phyloP scores from a whole-genome alignment of 1,140 invertebrate genomes.

The Doryteuthis pealeii region DNA sequence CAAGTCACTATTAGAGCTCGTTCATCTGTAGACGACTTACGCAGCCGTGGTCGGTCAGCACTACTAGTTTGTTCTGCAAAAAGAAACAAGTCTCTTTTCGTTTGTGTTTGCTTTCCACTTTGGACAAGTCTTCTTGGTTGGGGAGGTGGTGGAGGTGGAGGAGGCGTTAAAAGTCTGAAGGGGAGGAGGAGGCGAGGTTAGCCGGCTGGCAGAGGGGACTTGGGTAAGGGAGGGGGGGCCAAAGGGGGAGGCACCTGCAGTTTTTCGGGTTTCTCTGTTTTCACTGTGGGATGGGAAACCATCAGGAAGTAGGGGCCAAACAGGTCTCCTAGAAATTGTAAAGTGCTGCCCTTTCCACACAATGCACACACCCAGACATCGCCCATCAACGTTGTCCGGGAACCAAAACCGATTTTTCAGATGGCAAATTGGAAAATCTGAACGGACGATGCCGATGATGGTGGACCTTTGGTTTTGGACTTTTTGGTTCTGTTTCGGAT shows the following conservation, averaged over 20 bases:
- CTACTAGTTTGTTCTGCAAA: slow-evolving; percentile 5
- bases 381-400: slow-evolving; percentile 48
- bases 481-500: slow-evolving; percentile 59
- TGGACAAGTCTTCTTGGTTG: neutral
- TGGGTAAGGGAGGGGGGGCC: neutral
- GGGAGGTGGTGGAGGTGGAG: neutral
- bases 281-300: slow-evolving; percentile 21
- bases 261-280: neutral
- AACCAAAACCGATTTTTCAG: slow-evolving; percentile 46
- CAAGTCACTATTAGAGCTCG: slow-evolving; percentile 11
- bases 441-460: slow-evolving; percentile 31
- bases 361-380: slow-evolving; percentile 84
- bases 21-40: slow-evolving; percentile 15
- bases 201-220: neutral
- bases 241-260: too few relatives aligned
- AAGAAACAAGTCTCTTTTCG: neutral
- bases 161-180: neutral
- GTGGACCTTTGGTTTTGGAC: slow-evolving; percentile 38
- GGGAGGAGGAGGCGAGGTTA: too few relatives aligned
- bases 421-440: slow-evolving; percentile 49
- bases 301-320: slow-evolving; percentile 81
- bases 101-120: slow-evolving; percentile 9
- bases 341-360: slow-evolving; percentile 84
- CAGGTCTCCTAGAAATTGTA: slow-evolving; percentile 79
- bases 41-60: neutral